phyloP scores from a whole-genome alignment of 1,140 invertebrate genomes.

The Drosophila ironensis region DNA sequence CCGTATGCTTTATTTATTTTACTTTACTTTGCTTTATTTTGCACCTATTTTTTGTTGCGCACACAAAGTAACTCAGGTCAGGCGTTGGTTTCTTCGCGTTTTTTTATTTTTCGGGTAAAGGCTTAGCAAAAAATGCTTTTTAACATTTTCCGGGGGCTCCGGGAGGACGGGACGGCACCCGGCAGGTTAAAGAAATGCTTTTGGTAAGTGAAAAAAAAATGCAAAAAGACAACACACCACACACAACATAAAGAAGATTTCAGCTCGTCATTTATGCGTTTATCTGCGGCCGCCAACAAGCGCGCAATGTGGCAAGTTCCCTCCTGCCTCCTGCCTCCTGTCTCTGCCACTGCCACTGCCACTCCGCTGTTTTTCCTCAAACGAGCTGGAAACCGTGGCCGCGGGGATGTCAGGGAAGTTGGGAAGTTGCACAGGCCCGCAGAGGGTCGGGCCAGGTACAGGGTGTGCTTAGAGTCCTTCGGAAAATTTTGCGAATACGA shows the following conservation, averaged over 20 bases:
- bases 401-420: too few relatives aligned
- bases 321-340: neutral
- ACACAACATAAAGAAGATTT: slow-evolving; percentile 66
- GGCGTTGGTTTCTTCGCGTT: neutral
- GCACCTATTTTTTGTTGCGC: neutral
- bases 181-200: slow-evolving; percentile 37
- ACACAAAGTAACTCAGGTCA: slow-evolving; percentile 36
- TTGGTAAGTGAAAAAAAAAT: slow-evolving; percentile 17
- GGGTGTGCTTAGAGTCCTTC: neutral
- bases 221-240: neutral
- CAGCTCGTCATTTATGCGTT: slow-evolving; percentile 79
- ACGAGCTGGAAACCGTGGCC: neutral
- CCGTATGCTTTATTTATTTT: too few relatives aligned
- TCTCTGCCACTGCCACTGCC: slow-evolving; percentile 29
- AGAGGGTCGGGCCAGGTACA: neutral
- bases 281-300: slow-evolving; percentile 71
- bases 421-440: too few relatives aligned
- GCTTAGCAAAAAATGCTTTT: slow-evolving; percentile 77
- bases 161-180: neutral
- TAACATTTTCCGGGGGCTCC: slow-evolving; percentile 31
- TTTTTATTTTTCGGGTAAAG: slow-evolving; percentile 42
- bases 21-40: too few relatives aligned
- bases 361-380: neutral
- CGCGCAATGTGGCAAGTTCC: slow-evolving; percentile 54
- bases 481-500: neutral